A percentile compares a stretch with the other conserved stretches of the same genome.
These are phyloP conservation scores for Menidia menidia DNA, from an alignment of 2,797 vertebrate species.

Conservation along the genomic window DNA sequence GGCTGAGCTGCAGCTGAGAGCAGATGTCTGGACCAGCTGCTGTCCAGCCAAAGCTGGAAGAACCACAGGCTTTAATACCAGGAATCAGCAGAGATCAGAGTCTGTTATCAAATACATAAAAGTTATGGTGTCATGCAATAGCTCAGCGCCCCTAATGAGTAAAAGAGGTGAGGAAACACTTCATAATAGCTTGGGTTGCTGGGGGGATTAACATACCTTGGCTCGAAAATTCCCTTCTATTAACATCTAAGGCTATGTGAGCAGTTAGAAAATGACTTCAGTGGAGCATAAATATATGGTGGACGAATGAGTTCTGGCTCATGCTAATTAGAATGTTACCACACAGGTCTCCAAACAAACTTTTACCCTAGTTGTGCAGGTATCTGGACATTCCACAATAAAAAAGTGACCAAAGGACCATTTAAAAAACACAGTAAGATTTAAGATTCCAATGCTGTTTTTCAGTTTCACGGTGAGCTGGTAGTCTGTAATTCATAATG, in stretches of 20 bases:
- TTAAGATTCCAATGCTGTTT: not conserved
- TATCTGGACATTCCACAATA: not conserved
- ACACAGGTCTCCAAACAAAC: not conserved
- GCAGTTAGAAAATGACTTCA: slow-evolving; percentile 38
- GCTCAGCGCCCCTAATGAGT: slow-evolving; percentile 43
- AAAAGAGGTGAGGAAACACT: slow-evolving; percentile 36
- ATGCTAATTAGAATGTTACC: slow-evolving; percentile 6
- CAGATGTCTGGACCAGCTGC: slow-evolving; percentile 78
- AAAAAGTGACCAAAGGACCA: not conserved
- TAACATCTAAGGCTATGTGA: slow-evolving; percentile 35
- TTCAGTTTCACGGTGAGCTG: too few species aligned
- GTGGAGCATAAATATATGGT: slow-evolving; percentile 28
- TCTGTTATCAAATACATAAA: slow-evolving; percentile 65
- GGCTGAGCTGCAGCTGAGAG: slow-evolving; percentile 70
- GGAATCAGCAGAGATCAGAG: slow-evolving; percentile 59
- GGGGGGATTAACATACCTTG: slow-evolving; percentile 30
- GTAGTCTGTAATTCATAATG: too few species aligned
- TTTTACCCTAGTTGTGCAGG: not conserved
- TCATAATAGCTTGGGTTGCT: slow-evolving; percentile 26
- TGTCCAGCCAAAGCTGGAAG: slow-evolving; percentile 48
- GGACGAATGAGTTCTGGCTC: slow-evolving; percentile 34
- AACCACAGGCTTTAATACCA: slow-evolving; percentile 49
- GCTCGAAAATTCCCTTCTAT: slow-evolving; percentile 43
- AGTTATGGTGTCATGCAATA: slow-evolving; percentile 29
- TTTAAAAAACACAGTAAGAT: not conserved